Evolutionary conservation across 2,888 invertebrate genomes (phyloP), one percentile per base, ranked within the genome.

Genomic region (Lycophotia porphyrea): DNA sequence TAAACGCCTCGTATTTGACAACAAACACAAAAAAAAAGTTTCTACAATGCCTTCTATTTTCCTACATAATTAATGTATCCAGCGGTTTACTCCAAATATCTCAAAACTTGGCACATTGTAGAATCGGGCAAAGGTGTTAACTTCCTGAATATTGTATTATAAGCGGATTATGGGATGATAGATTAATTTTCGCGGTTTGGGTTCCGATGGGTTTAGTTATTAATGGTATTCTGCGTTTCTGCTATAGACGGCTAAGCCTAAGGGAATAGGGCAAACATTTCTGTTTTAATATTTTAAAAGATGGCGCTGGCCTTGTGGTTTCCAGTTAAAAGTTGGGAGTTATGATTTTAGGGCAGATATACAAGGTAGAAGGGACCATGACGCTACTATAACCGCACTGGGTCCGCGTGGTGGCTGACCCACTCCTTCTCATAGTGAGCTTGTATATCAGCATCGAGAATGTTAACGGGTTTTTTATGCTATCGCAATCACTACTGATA

Each of bases 81-180:
- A 34, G 47, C 31, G 36, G 21, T 24, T 27, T 24, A 52, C 27
- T 15, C 27, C 24, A 18, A 65, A 24, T 66, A 42, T 42, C 27
- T 69, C n/a, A 69, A 67, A 74, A 72, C 58, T 84, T 63, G 58
- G 65, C 60, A 34, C 70, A n/a, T 24, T 68, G 3, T 15, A 67
- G 8, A 47, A 61, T 27, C 18, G 0, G 36, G 34, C 15, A 71
- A 73, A 73, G 55, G 70, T 60, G 79, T 67, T 65, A 60, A 76
- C 55, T 60, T 79, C 21, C 11, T 87, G 68, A 81, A 85, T 84
- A 85, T 71, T 85, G 55, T 52, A 84, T 39, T 66, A 39, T 67
- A 55, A 66, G 21, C 52, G 55, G 72, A 75, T 76, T 87, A 76
- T 60, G 63, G 67, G 64, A 79, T 76, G 52, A 68, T 81, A 73